These are phyloP conservation scores for Drosophila dunni DNA, from an alignment of 1,140 invertebrate genomes.

Conservation along the genomic window DNA sequence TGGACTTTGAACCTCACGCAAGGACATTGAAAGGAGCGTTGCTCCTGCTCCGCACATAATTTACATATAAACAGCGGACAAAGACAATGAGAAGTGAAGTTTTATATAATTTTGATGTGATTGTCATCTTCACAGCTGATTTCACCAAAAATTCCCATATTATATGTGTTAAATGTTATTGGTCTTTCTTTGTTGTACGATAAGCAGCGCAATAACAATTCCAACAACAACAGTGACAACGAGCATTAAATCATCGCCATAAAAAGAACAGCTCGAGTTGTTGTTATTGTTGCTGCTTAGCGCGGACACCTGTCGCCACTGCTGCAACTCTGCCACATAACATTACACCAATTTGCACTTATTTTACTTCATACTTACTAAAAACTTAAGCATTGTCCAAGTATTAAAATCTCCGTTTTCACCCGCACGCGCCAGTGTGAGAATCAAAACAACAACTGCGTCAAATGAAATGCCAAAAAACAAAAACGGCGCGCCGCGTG, in stretches of 20 bases:
- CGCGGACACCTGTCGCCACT: not conserved
- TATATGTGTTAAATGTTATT: constrained; percentile 28
- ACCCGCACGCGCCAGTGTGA: constrained; percentile 61
- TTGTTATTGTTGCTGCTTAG: not conserved
- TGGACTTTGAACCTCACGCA: not conserved
- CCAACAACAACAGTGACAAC: not conserved
- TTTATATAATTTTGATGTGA: constrained; percentile 22
- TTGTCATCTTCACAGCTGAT: not conserved
- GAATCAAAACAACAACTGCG: constrained; percentile 38
- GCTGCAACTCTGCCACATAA: not conserved
- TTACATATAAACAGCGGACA: not conserved
- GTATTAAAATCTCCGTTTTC: constrained; percentile 56
- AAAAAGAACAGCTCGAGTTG: constrained; percentile 44
- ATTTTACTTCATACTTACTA: constrained; percentile 52
- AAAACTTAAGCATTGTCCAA: constrained; percentile 69
- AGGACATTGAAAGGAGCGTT: not conserved
- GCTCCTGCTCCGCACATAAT: not conserved
- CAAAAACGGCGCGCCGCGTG: constrained; percentile 16
- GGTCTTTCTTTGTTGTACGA: constrained; percentile 31
- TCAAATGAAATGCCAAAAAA: constrained; percentile 40
- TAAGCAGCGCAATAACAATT: not conserved
- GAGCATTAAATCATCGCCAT: constrained; percentile 55
- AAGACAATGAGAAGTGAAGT: not conserved
- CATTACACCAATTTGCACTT: constrained; percentile 3
- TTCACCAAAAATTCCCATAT: constrained; percentile 1